Base-by-base conservation (phyloP, 2,797 vertebrate genomes). In the Champsocephalus gunnari region DNA sequence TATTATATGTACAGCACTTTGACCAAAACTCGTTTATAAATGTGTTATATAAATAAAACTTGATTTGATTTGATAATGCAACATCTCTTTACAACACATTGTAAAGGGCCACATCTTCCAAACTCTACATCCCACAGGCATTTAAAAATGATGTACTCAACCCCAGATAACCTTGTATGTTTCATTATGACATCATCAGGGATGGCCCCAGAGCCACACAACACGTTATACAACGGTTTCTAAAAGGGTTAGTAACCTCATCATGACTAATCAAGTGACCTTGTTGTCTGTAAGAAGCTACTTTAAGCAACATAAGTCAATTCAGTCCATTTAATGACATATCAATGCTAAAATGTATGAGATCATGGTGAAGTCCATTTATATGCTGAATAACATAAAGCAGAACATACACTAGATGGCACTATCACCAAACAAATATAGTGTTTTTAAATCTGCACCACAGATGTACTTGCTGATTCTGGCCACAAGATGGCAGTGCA, bases 401-500 rank as follows among this genome's bases (percentile, higher is more conserved):
- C 34, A 81, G 19, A 69, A 38, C 53, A 74, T 66, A 8, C 91
- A 88, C 84, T 72, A 88, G 89, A 49, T 84, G 87, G 88, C 73
- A 72, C 38, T 65, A 69, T 34, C 1, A 59, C 47, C 71, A 45
- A 44, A 82, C 2, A 57, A 19, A 68, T 45, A 28, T 28, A 28
- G 5, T 28, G 28, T 28, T 28, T 32, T 32, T 0, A 0, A 47
- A 10, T 50, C 12, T 73, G 28, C 2, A 11, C 13, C 14, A 3
- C 9, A 12, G 8, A 43, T 13, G 5, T 3, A 11, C 19, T 3
- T 53, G 14, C 34, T 8, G n/a, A 32, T 54, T 56, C 45, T 21
- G 13, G 32, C 86, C 89, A 90, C 79, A 45, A 77, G 93, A 91
- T 87, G 87, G 88, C 81, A 71, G 54, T 45, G 55, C 34, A 84